These are phyloP conservation scores for Perizoma flavofasciatum DNA, from an alignment of 2,888 invertebrate genomes.

Conservation along the genomic window DNA sequence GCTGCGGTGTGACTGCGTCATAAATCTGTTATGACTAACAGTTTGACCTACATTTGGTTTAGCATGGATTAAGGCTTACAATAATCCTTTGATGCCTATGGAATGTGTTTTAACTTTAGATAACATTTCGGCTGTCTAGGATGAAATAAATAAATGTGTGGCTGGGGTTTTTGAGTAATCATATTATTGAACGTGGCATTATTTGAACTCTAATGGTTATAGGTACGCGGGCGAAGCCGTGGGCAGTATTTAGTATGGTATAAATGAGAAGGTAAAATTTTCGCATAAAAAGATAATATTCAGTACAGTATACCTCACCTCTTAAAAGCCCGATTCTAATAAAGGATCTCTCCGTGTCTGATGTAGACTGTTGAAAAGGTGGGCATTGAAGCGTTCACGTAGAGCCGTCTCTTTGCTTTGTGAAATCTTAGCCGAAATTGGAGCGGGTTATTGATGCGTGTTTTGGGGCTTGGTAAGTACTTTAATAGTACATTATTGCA, in stretches of 20 bases:
- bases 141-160: slow-evolving; percentile 9
- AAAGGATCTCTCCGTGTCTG: background rate
- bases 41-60: slow-evolving; percentile 19
- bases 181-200: slow-evolving; percentile 2
- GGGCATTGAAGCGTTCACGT: slow-evolving; percentile 12
- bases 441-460: slow-evolving; percentile 1
- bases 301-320: too few relatives aligned
- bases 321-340: background rate
- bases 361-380: slow-evolving; percentile 13
- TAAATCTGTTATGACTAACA: slow-evolving; percentile 24
- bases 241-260: too few relatives aligned
- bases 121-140: slow-evolving; percentile 6
- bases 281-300: too few relatives aligned
- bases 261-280: too few relatives aligned
- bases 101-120: slow-evolving; percentile 5
- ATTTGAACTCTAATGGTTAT: too few relatives aligned
- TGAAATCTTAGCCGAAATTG: slow-evolving; percentile 6
- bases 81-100: slow-evolving; percentile 14
- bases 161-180: slow-evolving; percentile 6
- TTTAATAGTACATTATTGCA: too few relatives aligned
- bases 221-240: too few relatives aligned
- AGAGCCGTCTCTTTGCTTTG: slow-evolving; percentile 4
- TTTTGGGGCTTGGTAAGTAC: background rate
- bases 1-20: slow-evolving; percentile 29
- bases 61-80: slow-evolving; percentile 14